phyloP scores from a whole-genome alignment of 2,113 vertebrate species.

The Silurus meridionalis region DNA sequence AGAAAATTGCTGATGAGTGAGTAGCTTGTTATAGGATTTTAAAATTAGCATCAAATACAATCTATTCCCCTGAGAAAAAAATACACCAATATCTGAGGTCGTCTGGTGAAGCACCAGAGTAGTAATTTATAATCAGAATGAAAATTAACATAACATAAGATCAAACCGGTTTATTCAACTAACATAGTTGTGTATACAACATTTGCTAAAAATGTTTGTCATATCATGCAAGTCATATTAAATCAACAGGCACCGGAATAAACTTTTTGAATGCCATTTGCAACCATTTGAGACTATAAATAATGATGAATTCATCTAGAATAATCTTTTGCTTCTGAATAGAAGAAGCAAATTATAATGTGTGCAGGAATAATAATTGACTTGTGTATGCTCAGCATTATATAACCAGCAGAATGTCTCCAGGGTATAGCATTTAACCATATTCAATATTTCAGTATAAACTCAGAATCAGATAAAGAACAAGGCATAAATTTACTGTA shows the following conservation, averaged over 20 bases:
- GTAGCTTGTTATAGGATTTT: background rate
- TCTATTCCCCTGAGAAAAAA: background rate
- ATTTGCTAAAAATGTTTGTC: background rate
- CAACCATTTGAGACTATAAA: background rate
- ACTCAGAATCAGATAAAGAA: background rate
- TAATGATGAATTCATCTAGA: constrained; percentile 24
- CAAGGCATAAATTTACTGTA: background rate
- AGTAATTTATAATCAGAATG: background rate
- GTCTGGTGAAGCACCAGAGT: background rate
- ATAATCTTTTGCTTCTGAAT: constrained; percentile 19
- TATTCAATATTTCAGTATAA: background rate
- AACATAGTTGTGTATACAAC: background rate
- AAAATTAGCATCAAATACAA: background rate
- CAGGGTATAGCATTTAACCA: background rate
- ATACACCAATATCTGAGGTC: background rate
- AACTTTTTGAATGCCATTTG: constrained; percentile 18
- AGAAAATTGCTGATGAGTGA: constrained; percentile 12
- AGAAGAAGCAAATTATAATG: constrained; percentile 19
- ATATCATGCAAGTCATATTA: constrained; percentile 6
- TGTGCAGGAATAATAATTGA: background rate
- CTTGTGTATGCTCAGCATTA: background rate
- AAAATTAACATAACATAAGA: background rate
- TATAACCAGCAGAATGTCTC: background rate
- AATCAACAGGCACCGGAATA: constrained; percentile 6
- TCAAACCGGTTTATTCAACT: background rate